A percentile compares a stretch with the other conserved stretches of the same genome.
These are phyloP conservation scores for Drosophila setifemur DNA, from an alignment of 1,140 invertebrate genomes.

Conservation along the genomic window DNA sequence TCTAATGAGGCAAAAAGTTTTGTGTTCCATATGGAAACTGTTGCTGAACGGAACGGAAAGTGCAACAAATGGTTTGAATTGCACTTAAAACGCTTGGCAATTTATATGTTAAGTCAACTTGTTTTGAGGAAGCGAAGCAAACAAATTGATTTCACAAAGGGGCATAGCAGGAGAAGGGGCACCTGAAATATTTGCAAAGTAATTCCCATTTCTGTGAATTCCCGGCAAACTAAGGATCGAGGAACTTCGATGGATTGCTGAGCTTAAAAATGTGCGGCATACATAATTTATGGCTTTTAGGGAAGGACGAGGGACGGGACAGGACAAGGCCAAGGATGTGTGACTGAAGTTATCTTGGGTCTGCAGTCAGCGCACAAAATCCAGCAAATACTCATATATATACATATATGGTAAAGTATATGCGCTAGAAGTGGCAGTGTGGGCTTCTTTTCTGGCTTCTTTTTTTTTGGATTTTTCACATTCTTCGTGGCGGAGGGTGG, in stretches of 20 bases:
- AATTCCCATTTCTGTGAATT: conserved; percentile 33
- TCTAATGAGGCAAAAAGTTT: conserved; percentile 68
- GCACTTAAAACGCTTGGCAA: conserved; percentile 58
- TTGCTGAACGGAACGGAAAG: background rate
- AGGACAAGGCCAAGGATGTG: conserved; percentile 47
- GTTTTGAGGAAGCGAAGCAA: background rate
- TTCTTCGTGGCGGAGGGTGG: conserved; percentile 10
- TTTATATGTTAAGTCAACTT: conserved; percentile 63
- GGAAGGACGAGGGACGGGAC: background rate
- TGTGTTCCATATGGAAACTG: conserved; percentile 12
- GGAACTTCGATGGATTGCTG: conserved; percentile 36
- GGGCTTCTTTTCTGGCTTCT: conserved; percentile 1
- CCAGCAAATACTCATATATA: conserved; percentile 10
- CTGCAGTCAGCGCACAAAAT: conserved; percentile 49
- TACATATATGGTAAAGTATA: background rate
- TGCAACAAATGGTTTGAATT: conserved; percentile 58
- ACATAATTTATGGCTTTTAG: conserved; percentile 73
- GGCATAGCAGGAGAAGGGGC: background rate
- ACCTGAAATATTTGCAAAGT: conserved; percentile 27
- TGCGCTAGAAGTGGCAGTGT: background rate
- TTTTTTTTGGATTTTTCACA: conserved; percentile 43
- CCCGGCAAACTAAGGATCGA: conserved; percentile 18
- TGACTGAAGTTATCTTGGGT: conserved; percentile 71
- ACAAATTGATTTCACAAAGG: conserved; percentile 48
- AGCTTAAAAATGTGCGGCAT: conserved; percentile 67